Evolutionary conservation across 1,140 invertebrate species (phyloP).

Genomic region (Periplaneta americana): DNA sequence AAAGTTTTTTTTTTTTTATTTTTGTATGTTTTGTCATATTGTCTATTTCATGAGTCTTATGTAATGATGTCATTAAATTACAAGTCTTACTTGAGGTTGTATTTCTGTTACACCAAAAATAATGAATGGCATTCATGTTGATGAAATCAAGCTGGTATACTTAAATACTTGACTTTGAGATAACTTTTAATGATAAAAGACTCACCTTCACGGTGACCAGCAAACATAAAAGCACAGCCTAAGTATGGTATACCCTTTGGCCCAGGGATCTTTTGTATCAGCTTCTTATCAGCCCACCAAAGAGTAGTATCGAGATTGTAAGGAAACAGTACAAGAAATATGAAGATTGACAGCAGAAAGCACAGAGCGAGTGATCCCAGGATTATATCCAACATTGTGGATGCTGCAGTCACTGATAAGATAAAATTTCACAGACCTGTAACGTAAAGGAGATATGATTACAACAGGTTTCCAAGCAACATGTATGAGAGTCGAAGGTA

Average conservation of each 20-base stretch:
- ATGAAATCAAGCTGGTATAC: no score
- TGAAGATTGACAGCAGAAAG: background rate
- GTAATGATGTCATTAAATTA: no score
- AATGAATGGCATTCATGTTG: no score
- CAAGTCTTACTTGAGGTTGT: no score
- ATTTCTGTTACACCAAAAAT: no score
- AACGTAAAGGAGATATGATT: background rate
- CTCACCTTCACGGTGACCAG: background rate
- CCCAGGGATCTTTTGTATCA: background rate
- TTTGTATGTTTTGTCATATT: no score
- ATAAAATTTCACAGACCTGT: no score
- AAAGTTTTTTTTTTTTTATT: no score
- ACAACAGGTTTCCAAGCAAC: no score
- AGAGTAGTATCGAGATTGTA: background rate
- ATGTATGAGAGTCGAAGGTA: no score
- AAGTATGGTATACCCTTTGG: background rate
- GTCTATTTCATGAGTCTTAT: no score
- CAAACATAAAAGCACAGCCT: background rate
- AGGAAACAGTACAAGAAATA: background rate
- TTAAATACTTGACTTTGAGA: no score
- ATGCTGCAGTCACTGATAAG: background rate
- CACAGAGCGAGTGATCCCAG: background rate
- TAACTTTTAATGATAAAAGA: background rate
- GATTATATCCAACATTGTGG: background rate
- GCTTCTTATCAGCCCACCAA: background rate